These are phyloP conservation scores for Zoroaster sp. DNA, from an alignment of 53 echinoderm and acorn worm species.

Conservation along the genomic window DNA sequence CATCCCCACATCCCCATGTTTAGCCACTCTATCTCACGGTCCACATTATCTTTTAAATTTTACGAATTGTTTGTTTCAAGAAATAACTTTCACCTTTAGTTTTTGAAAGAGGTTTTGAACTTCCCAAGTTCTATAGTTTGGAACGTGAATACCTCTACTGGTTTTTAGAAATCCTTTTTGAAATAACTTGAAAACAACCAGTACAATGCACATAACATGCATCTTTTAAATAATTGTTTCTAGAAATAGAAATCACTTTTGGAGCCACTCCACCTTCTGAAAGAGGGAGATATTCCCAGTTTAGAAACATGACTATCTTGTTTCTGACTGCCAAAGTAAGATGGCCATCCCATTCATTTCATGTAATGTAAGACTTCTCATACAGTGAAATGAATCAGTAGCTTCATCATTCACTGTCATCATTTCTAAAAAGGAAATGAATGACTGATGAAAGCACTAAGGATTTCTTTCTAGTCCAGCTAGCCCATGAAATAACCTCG, in stretches of 20 bases:
- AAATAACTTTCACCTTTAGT: too few species aligned
- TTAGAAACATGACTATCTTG: background rate
- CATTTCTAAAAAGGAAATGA: background rate
- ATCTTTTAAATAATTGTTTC: background rate
- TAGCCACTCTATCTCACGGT: too few species aligned
- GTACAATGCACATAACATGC: background rate
- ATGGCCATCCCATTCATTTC: constrained; percentile 4
- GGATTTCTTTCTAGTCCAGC: background rate
- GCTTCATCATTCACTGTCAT: constrained; percentile 2
- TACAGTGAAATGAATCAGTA: background rate
- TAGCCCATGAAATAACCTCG: background rate
- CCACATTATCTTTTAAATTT: too few species aligned
- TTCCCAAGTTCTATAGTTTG: too few species aligned
- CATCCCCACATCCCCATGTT: too few species aligned
- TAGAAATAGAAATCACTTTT: background rate
- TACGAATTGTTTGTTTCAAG: too few species aligned
- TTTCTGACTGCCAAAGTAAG: background rate
- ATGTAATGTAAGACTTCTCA: constrained; percentile 2
- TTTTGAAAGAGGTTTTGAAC: too few species aligned
- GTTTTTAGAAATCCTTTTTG: too few species aligned
- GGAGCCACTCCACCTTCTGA: background rate
- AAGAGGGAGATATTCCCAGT: background rate
- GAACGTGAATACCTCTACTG: too few species aligned
- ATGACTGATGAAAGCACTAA: background rate
- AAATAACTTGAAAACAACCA: background rate